Base-by-base conservation (phyloP, 2,113 vertebrate species). In the Coreoperca whiteheadi region DNA sequence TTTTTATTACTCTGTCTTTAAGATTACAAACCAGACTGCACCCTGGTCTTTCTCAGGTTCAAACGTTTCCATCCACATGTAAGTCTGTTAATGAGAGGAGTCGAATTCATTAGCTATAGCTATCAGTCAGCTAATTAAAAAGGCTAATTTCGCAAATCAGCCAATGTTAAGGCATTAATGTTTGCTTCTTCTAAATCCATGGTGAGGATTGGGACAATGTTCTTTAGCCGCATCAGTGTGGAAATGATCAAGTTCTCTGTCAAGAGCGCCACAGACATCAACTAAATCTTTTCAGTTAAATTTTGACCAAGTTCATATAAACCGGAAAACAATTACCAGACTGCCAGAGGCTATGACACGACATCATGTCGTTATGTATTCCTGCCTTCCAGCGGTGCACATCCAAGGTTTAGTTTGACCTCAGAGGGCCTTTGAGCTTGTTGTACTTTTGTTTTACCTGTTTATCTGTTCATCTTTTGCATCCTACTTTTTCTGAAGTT, bases 71-170 rank as follows among this genome's bases (percentile, higher is more conserved):
- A n/a, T n/a, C n/a, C n/a, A n/a, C n/a, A n/a, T n/a, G n/a, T n/a
- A 54, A 57, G 46, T 30, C 21, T 34, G 18, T 72, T 67, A 53
- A 75, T 66, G 43, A 60, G 68, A 54, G 56, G 46, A 64, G 63
- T 20, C 1, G 1, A 43, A 56, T 74, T 70, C 86, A 88, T 84
- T 81, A 81, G 74, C 63, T n/a, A 20, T 37, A 59, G 72, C 77
- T 64, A 74, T 82, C 79, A 75, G 57, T 70, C 11, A 43, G 50
- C 46, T 77, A 77, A 84, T 88, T 77, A 53, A 68, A 84, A 84
- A 68, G 63, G 41, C 67, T 80, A 69, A 80, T 72, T 61, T n/a
- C 56, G 28, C 54, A 48, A 70, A 69, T 82, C n/a, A 75, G 32
- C 50, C n/a, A 50, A 9, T 46, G 56, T 78, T 69, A 21, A 48